Conservation (phyloP, 2,888 invertebrate species). For the Drosophila siamana region DNA sequence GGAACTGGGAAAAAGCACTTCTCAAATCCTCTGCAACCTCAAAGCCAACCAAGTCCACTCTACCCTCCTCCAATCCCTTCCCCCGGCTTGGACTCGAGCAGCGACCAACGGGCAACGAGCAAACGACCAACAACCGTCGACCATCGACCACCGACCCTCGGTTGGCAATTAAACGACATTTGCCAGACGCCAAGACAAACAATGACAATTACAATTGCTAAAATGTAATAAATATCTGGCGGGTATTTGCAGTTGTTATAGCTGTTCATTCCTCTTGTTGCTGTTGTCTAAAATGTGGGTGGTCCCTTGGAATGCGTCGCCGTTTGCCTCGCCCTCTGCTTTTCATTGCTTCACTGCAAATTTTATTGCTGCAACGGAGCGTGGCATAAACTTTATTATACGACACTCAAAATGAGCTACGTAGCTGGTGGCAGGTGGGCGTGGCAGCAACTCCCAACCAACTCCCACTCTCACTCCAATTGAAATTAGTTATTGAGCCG, state of each 20-base stretch:
- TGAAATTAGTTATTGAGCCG: constrained; percentile 7
- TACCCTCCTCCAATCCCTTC: neutral
- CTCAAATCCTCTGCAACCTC: neutral
- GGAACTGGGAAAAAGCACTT: constrained; percentile 7
- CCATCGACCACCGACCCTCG: neutral
- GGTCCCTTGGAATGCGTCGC: constrained; percentile 16
- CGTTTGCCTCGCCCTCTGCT: constrained; percentile 47
- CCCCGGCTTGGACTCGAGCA: neutral
- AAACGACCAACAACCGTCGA: neutral
- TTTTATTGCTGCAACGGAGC: constrained; percentile 64
- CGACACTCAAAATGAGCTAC: constrained; percentile 50
- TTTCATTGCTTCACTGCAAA: constrained; percentile 58
- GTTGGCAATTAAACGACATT: constrained; percentile 76
- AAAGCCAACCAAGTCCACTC: neutral
- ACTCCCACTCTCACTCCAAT: neutral
- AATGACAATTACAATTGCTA: constrained; percentile 81
- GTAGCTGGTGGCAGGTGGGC: constrained; percentile 32
- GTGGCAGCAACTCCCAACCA: constrained; percentile 6
- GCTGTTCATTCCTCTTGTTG: constrained; percentile 10
- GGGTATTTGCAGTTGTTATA: constrained; percentile 25
- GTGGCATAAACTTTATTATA: constrained; percentile 68
- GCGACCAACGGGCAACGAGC: neutral
- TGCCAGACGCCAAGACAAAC: constrained; percentile 78
- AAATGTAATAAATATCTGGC: constrained; percentile 73
- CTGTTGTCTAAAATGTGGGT: constrained; percentile 34